Evolutionary conservation across 2,113 vertebrate genomes (phyloP), one percentile per base, ranked within the genome.

Genomic region (Odocoileus virginianus): DNA sequence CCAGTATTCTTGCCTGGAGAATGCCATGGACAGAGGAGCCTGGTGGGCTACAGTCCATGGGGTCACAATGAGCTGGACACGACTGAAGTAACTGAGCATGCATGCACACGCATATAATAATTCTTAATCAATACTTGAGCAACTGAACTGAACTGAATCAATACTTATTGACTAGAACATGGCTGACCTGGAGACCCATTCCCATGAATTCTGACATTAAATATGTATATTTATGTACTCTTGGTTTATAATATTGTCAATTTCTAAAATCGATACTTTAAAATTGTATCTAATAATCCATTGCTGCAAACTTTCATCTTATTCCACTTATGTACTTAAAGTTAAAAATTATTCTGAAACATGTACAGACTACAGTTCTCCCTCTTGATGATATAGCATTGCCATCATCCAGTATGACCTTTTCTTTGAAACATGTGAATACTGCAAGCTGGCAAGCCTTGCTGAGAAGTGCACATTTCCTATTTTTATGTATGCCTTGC

Each of bases 131-230:
- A 92, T 88, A 86, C 23, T 86, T 96, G 47, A 50, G 47, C 0
- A 50, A 50, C 47, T 50, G 47, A 47, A 47, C 47, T 47, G 47
- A 50, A 50, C 47, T 50, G 47, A 92, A 60, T 96, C 93, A 88
- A 92, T 88, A 86, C 23, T 86, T 96, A 94, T 11, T 88, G 82
- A 95, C n/a, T n/a, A 97, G 96, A 93, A 78, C 27, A 71, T 64
- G 50, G n/a, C 27, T 94, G 54, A 95, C 45, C 93, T 89, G 47
- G 3, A 95, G 86, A 88, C 13, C 43, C 23, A 95, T 5, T 91
- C 6, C 36, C 33, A 74, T 57, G 30, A 95, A 90, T 91, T 79
- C 54, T 96, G 88, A 97, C 28, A 86, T 86, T 28, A 81, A 91
- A 61, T 58, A 71, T 28, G 3, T 76, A 84, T 60, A 89, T 86